Base-by-base conservation (phyloP, 2,797 vertebrate genomes). In the Gallinago nigripennis region DNA sequence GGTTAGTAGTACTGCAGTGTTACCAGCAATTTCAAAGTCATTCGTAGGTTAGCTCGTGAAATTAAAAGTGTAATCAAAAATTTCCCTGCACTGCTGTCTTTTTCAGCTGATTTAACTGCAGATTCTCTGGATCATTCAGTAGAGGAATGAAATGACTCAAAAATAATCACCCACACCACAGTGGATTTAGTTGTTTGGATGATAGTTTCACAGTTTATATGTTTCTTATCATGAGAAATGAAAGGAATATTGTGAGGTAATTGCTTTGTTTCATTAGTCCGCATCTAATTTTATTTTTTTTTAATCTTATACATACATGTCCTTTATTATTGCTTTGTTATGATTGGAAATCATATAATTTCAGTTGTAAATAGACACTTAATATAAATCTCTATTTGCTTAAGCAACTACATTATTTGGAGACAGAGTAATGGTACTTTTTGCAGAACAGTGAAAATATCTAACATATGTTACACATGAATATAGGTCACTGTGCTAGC, bases 11-110 rank as follows among this genome's bases (percentile, higher is more conserved):
- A 66, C 91, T 45, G 35, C 85, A 92, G 18, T 51, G n/a, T 92
- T 91, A 94, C 63, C 65, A 92, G 33, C 45, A 65, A 90, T 88
- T 97, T 97, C 85, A 92, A 91, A 96, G 93, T 95, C 68, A 90
- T 95, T 94, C 90, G 56, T 95, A 93, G 77, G 91, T 95, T 95
- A 93, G 84, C 57, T 95, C 94, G 72, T 81, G 70, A 95, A 92
- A 95, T 90, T 92, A 93, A 94, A 95, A 90, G 68, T 79, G 71
- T 72, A 90, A 80, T 95, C 30, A 94, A 76, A 92, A 94, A n/a
- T 84, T 92, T 82, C 48, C 35, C n/a, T 68, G 33, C 21, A 12
- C 50, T 82, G 30, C 37, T 92, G 80, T 54, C 41, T 94, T 92
- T 95, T 94, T 83, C 75, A 94, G 85, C n/a, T 94, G 80, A 77